Base-by-base conservation (phyloP, 2,113 vertebrate genomes). In the Caracal caracal region DNA sequence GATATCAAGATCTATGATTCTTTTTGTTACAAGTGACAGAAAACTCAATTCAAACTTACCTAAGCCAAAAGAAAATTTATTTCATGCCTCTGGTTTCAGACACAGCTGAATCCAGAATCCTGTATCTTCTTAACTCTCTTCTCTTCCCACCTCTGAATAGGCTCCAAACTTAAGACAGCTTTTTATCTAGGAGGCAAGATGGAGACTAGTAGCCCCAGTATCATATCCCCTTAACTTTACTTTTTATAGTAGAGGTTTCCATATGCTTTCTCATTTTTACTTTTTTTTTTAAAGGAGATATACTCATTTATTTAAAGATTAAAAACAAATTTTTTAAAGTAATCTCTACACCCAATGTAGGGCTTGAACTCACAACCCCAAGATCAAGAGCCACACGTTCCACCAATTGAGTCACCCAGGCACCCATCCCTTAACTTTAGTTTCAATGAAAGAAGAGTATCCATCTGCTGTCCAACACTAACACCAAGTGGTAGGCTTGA, bases 11-110 rank as follows among this genome's bases (percentile, higher is more conserved):
- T 76, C 28, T 15, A 53, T 24, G 53, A 40, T 90, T 88, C 63
- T 68, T 90, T 90, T 71, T 33, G 37, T 61, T 88, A 35, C 20
- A 93, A 85, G 70, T 40, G 63, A 91, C 28, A 95, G 80, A 90
- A 79, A 84, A 76, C n/a, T 10, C 35, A 30, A 78, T 59, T 66
- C 24, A 87, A 75, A 75, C 16, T 53, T 91, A 81, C 40, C 1
- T 68, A 63, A 61, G 30, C 56, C 20, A 78, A 94, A 80, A 68
- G 20, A 10, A 76, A 68, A 59, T 56, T 56, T 81, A 75, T 61
- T 75, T 76, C 26, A 63, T 26, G 19, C 59, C 19, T 95, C 28
- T 92, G 70, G 28, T 40, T 86, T 92, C 47, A 79, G 88, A 40
- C 35, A 76, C 35, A 84, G 22, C 43, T 66, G 49, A n/a, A 22